These are phyloP conservation scores for Agapostemon virescens DNA, from an alignment of 2,888 invertebrate genomes.

Conservation along the genomic window DNA sequence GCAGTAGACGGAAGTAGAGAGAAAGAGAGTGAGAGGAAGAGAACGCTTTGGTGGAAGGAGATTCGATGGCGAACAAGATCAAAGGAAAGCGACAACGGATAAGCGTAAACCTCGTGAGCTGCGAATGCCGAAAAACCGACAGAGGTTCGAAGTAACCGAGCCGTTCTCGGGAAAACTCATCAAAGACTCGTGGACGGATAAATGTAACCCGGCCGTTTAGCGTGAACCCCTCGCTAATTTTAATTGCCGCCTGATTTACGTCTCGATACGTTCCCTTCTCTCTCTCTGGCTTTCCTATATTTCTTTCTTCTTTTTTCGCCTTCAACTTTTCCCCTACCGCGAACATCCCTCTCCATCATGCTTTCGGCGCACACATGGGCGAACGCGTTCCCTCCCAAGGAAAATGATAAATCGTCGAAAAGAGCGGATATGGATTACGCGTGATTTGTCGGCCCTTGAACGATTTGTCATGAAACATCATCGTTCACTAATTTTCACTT, in stretches of 20 bases:
- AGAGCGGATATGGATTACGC: constrained; percentile 50
- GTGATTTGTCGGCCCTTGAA: constrained; percentile 49
- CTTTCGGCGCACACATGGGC: neutral
- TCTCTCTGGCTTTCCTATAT: neutral
- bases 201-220: constrained; percentile 79
- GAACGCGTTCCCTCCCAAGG: neutral
- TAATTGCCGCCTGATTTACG: constrained; percentile 78
- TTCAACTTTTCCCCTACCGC: neutral
- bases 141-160: constrained; percentile 54
- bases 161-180: constrained; percentile 76
- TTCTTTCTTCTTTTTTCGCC: neutral
- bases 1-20: constrained; percentile 29
- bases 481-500: constrained; percentile 3
- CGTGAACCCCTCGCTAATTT: constrained; percentile 79
- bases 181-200: constrained; percentile 79
- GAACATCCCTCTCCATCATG: neutral
- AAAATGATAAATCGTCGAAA: constrained; percentile 53
- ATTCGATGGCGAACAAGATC: constrained; percentile 73
- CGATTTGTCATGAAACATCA: constrained; percentile 46
- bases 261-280: constrained; percentile 55
- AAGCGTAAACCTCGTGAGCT: constrained; percentile 74
- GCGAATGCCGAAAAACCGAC: constrained; percentile 70
- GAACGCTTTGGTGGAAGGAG: constrained; percentile 43
- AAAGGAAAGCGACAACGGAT: constrained; percentile 80
- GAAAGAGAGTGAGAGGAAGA: constrained; percentile 20